Evolutionary conservation across 2,888 invertebrate species (phyloP).

Genomic region (Choreutis nemorana): DNA sequence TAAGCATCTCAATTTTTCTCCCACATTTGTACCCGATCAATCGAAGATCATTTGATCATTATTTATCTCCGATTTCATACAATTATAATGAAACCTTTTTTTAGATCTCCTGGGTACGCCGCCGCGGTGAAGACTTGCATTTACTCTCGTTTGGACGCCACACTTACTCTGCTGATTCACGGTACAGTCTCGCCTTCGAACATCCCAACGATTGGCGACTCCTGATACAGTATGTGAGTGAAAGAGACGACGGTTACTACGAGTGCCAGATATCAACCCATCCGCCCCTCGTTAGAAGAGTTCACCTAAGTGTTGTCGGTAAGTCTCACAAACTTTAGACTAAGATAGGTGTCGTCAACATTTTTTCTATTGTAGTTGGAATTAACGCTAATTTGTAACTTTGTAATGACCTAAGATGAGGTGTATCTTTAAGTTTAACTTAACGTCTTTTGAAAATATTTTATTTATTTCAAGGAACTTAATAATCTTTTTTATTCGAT

Average conservation of each 20-base stretch:
- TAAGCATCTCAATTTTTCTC: no score
- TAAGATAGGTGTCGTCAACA: neutral
- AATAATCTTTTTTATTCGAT: no score
- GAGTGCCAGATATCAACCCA: constrained; percentile 84
- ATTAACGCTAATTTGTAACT: no score
- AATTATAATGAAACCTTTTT: no score
- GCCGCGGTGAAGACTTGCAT: constrained; percentile 71
- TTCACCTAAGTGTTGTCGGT: constrained; percentile 77
- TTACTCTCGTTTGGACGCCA: constrained; percentile 74
- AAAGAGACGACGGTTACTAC: constrained; percentile 79
- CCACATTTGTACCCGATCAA: no score
- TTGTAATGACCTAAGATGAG: no score
- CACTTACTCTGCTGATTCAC: constrained; percentile 70
- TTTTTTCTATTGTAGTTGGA: neutral
- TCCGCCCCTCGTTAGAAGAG: constrained; percentile 74
- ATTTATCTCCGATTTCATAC: no score
- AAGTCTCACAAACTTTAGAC: constrained; percentile 32
- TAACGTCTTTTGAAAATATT: no score
- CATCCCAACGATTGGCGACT: constrained; percentile 82
- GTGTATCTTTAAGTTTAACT: no score
- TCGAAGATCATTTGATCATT: no score
- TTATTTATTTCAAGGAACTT: no score
- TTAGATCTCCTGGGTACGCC: constrained; percentile 75
- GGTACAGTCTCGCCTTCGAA: constrained; percentile 74
- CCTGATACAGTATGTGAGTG: constrained; percentile 75